These are phyloP conservation scores for Zhengitettix transpicula DNA, from an alignment of 2,888 invertebrate species.

Conservation along the genomic window DNA sequence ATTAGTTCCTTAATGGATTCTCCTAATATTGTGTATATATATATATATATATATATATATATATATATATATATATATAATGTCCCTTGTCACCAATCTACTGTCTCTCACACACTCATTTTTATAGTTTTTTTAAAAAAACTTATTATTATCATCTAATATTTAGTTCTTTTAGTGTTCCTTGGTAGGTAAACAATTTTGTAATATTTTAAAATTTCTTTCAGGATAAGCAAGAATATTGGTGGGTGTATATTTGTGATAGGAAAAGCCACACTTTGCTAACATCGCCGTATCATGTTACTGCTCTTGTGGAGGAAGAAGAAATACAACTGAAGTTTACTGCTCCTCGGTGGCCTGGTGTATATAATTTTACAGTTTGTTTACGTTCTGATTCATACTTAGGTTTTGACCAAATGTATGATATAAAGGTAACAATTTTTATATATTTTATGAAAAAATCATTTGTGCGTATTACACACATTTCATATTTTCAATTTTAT, in stretches of 20 bases:
- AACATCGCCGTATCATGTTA: constrained; percentile 85
- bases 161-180: neutral
- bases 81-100: no score
- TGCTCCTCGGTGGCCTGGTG: constrained; percentile 84
- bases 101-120: neutral
- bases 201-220: constrained; percentile 7
- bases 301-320: constrained; percentile 75
- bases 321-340: constrained; percentile 92
- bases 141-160: no score
- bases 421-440: constrained; percentile 51
- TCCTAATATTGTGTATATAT: no score
- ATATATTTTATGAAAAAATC: neutral
- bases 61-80: neutral
- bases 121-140: neutral
- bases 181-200: no score
- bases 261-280: constrained; percentile 80
- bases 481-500: no score
- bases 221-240: constrained; percentile 87
- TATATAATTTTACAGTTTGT: constrained; percentile 84
- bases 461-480: no score
- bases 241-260: constrained; percentile 99
- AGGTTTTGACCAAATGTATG: constrained; percentile 88
- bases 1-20: no score
- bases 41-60: no score
- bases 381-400: constrained; percentile 93